phyloP scores from a whole-genome alignment of 1,140 invertebrate genomes.

The Brachionus manjavacas region DNA sequence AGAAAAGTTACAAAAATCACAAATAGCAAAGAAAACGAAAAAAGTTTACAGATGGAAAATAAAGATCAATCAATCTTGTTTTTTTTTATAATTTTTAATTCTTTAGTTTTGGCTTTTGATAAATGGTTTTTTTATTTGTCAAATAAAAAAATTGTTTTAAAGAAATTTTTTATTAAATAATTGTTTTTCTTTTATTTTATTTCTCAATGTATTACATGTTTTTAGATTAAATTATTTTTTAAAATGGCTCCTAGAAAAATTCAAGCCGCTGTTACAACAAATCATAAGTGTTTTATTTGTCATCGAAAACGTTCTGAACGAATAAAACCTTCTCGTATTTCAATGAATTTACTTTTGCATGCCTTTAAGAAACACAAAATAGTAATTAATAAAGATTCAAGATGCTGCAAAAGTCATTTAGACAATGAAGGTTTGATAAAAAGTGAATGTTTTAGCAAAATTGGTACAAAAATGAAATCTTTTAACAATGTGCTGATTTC shows the following conservation, averaged over 20 bases:
- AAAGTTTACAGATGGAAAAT: neutral
- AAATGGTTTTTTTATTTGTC: neutral
- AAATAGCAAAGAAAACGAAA: neutral
- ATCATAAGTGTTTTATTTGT: neutral
- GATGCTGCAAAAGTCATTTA: neutral
- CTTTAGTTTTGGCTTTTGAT: neutral
- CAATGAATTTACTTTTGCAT: neutral
- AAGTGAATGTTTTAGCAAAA: neutral
- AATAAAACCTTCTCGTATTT: neutral
- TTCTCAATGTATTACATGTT: neutral
- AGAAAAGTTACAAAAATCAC: neutral
- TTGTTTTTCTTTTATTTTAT: neutral
- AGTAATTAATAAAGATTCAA: neutral
- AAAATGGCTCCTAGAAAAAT: neutral
- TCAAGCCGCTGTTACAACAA: neutral
- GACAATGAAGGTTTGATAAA: neutral
- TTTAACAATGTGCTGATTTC: neutral
- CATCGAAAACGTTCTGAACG: neutral
- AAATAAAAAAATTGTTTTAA: neutral
- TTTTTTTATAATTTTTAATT: neutral
- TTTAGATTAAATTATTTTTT: neutral
- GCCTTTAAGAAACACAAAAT: neutral
- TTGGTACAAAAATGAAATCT: neutral
- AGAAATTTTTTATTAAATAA: neutral
- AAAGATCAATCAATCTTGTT: neutral